Evolutionary conservation across 2,113 vertebrate species (phyloP).

Genomic region (Orycteropus afer): DNA sequence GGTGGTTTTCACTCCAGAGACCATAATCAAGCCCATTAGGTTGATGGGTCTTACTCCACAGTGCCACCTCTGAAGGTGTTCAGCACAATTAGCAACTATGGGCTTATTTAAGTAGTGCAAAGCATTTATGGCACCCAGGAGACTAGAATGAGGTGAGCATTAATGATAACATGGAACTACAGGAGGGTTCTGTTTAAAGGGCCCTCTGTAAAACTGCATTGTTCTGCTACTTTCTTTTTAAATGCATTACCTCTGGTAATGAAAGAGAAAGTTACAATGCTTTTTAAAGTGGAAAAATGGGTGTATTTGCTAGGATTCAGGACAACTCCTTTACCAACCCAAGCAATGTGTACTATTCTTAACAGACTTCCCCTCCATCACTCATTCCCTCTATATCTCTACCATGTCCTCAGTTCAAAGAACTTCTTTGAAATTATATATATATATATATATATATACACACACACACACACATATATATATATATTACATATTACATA

Average conservation of each 20-base stretch:
- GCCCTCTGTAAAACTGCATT: not conserved
- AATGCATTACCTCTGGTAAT: not conserved
- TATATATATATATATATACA: not conserved
- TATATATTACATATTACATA: too few relatives aligned
- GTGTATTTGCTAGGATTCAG: not conserved
- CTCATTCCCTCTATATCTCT: not conserved
- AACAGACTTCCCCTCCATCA: not conserved
- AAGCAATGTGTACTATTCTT: not conserved
- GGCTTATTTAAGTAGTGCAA: constrained; percentile 37
- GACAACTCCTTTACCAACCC: not conserved
- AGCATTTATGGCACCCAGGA: constrained; percentile 41
- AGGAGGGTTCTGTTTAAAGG: constrained; percentile 15
- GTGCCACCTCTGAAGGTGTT: not conserved
- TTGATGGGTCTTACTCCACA: not conserved
- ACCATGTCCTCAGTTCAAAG: not conserved
- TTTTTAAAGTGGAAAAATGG: not conserved
- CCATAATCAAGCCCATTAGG: constrained; percentile 61
- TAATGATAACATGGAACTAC: not conserved
- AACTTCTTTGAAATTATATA: not conserved
- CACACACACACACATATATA: not conserved
- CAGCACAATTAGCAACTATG: constrained; percentile 2
- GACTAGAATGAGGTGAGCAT: not conserved
- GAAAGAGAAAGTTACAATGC: not conserved
- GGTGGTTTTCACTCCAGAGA: constrained; percentile 61
- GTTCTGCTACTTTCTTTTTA: not conserved